Base-by-base conservation (phyloP, 2,888 invertebrate genomes). In the Lithophane ornitopus region DNA sequence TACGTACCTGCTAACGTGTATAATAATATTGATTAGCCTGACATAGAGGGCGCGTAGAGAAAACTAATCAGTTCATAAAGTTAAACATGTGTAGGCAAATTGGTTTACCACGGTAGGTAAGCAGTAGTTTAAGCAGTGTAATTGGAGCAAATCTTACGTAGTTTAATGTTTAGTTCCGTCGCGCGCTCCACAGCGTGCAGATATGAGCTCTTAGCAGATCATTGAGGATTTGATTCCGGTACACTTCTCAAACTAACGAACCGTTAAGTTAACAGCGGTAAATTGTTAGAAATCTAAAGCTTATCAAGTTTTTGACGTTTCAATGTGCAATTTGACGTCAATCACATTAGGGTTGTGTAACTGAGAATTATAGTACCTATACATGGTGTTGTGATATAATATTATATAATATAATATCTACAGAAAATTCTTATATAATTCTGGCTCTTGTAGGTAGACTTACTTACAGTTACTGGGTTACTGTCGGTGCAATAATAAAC, bases 201-300 rank as follows among this genome's bases (percentile, higher is more conserved):
- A 76, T 80, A 80, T 84, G 88, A 85, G 84, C 89, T 91, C 90
- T 90, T 87, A 92, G 90, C 87, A 92, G 90, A 91, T 92, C 91
- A 94, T 93, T 92, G 93, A 89, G 87, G 88, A 90, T 94, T 93
- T 90, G 91, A 94, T 95, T 96, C 95, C 95, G 96, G 95, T 94
- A 96, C 95, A 96, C 91, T 96, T 96, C 94, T 86, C 93, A 90
- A 92, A 91, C 93, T 95, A 96, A 96, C 96, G 93, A 96, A 91
- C 94, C 94, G 88, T 91, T 85, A 86, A 90, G 89, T 90, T 89
- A 91, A 91, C 89, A 88, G 91, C 92, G 89, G 90, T 85, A 95
- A 96, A 95, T 96, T 94, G 91, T 83, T 94, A 92, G 94, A 95
- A 95, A 95, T 93, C 90, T 86, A 74, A 90, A 91, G 89, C 89